Evolutionary conservation across 1,140 invertebrate genomes (phyloP).

Genomic region (Caenorhabditis latens): DNA sequence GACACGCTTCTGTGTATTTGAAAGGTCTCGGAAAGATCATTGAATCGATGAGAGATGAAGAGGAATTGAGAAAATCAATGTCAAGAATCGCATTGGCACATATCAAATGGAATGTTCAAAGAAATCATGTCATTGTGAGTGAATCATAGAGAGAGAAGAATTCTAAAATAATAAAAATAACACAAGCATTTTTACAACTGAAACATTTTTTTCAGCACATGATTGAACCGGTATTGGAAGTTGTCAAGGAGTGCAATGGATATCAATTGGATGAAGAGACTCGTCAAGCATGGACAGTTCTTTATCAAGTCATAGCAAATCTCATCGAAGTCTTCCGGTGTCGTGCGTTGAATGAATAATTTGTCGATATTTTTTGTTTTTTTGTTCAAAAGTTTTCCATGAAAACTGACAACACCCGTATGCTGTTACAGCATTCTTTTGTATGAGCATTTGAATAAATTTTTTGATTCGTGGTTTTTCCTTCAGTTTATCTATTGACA

Average conservation of each 20-base stretch:
- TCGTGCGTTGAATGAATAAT: constrained; percentile 26
- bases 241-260: constrained; percentile 65
- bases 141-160: neutral
- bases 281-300: constrained; percentile 69
- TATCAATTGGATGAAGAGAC: constrained; percentile 67
- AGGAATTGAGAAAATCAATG: constrained; percentile 62
- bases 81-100: constrained; percentile 71
- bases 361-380: neutral
- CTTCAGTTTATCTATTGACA: too few species aligned
- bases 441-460: too few species aligned
- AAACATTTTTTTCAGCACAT: constrained; percentile 67
- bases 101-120: constrained; percentile 73
- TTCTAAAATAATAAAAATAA: constrained; percentile 19
- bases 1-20: constrained; percentile 68
- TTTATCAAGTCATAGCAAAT: constrained; percentile 76
- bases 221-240: constrained; percentile 67
- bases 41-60: constrained; percentile 70
- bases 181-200: neutral
- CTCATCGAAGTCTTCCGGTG: constrained; percentile 70
- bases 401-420: neutral
- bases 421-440: too few species aligned
- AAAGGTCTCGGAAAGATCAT: constrained; percentile 70
- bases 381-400: neutral
- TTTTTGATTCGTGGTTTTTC: too few species aligned
- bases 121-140: constrained; percentile 71